Evolutionary conservation across 2,888 invertebrate genomes (phyloP).

Genomic region (Cancer borealis): DNA sequence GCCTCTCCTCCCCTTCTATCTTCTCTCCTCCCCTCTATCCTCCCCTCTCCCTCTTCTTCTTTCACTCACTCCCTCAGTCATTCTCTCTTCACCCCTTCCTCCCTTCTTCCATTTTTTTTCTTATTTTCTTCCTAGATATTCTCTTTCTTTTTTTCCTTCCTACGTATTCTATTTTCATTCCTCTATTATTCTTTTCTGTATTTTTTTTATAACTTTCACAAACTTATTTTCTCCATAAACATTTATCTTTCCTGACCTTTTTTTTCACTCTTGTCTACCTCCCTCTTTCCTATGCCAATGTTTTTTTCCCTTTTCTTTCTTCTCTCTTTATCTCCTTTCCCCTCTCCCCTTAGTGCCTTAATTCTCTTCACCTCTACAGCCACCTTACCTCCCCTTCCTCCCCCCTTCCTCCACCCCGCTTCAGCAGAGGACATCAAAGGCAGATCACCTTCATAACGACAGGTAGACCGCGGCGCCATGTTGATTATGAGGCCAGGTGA

Average conservation of each 20-base stretch:
- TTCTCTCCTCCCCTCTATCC: not conserved
- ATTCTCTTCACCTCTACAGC: not conserved
- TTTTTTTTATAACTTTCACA: not conserved
- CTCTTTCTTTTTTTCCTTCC: not conserved
- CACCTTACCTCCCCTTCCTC: no score
- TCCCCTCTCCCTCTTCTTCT: not conserved
- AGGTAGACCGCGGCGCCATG: slow-evolving; percentile 29
- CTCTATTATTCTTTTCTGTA: not conserved
- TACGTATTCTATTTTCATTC: not conserved
- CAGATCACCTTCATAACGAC: slow-evolving; percentile 18
- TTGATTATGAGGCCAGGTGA: slow-evolving; percentile 15
- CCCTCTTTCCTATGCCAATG: not conserved
- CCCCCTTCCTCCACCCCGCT: not conserved
- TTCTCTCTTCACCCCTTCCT: not conserved
- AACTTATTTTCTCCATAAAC: not conserved
- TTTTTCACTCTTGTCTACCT: not conserved
- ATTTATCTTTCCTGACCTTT: not conserved
- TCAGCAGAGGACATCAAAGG: slow-evolving; percentile 18
- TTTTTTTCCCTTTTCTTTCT: not conserved
- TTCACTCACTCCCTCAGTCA: not conserved
- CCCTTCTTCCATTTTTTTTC: not conserved
- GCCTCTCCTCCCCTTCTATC: not conserved
- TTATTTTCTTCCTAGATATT: not conserved
- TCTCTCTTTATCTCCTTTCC: not conserved
- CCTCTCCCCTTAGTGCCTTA: not conserved